Evolutionary conservation across 2,113 vertebrate genomes (phyloP), one percentile per base, ranked within the genome.

Genomic region (Rhombomys opimus): DNA sequence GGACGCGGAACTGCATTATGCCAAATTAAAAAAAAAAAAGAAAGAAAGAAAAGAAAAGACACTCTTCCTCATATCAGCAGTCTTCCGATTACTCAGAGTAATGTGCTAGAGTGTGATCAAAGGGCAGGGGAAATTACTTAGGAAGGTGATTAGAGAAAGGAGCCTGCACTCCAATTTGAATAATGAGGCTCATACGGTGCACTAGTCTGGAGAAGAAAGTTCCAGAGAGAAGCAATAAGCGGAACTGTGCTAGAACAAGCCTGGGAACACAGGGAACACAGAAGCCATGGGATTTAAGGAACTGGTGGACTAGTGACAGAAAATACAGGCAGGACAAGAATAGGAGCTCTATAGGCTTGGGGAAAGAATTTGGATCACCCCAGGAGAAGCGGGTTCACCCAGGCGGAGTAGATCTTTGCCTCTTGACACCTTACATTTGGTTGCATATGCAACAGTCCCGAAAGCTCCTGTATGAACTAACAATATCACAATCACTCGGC

Each of bases 1-100:
- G n/a, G 22, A 30, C 75, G 38, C 59, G 50, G 68, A 95, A 50
- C 25, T 57, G 38, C 50, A 38, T 50, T 85, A 85, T 80, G 30
- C 20, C 20, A 81, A 85, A 80, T 88, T 46, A 46, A 46, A 46
- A 46, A 46, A 46, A 46, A 46, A 46, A 46, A 46, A 5, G 5
- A 46, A 92, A 95, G 61, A 46, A 84, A 86, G 59, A 46, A 46
- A 92, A 95, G 61, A 46, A 84, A 86, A 65, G 11, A 77, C 18
- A 88, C 70, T 72, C 88, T 35, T 81, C 90, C 41, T 93, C 50
- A 65, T 22, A 77, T 32, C 61, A 35, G 15, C 86, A 90, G 7
- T 94, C 72, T 73, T 91, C 17, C 46, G 87, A 95, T 73, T 82
- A 41, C 68, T 13, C 2, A 27, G 20, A 38, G 38, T 20, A 41